Evolutionary conservation across 2,113 vertebrate genomes (phyloP), one percentile per base, ranked within the genome.

Genomic region (Paratilapia polleni): DNA sequence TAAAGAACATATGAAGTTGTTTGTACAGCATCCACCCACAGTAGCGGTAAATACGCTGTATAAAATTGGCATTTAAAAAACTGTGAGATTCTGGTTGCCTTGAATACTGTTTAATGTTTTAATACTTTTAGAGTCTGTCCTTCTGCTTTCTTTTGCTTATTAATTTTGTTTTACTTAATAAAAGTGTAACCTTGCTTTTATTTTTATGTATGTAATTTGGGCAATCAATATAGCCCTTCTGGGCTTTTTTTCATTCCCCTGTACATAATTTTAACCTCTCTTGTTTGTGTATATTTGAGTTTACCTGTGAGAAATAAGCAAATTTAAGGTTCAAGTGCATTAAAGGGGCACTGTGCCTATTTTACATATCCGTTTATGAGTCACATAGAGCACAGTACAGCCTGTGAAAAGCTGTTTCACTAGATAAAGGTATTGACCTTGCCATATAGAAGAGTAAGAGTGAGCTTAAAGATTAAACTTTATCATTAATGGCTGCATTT

Each of bases 261-360:
- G 11, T 26, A 54, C 47, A 73, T 34, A 5, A 54, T 34, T 54
- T 54, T 54, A 52, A 43, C 68, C 26, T 54, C 19, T 52, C 17
- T 73, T 31, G 68, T 31, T 73, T 43, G 52, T 54, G 52, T 54
- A 54, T n/a, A 73, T 73, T 31, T n/a, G 47, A 52, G 31, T 73
- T 17, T 49, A 54, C 68, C 47, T 73, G 47, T 54, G 68, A 73
- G 68, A 73, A 73, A 73, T 73, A 73, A 73, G 68, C 47, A 73
- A 52, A 73, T 54, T 73, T 54, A 73, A 73, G 43, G 4, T 73
- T 54, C 47, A 54, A 19, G 68, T 73, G 68, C 47, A 34, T 73
- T 73, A 52, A 73, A 54, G 47, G 26, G 11, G 6, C 43, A 52
- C 28, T 73, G 28, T 15, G 17, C 47, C 19, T 34, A 13, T 54